Evolutionary conservation across 1,140 invertebrate species (phyloP), one percentile per base, ranked within the genome.

Genomic region (Wasmannia auropunctata): DNA sequence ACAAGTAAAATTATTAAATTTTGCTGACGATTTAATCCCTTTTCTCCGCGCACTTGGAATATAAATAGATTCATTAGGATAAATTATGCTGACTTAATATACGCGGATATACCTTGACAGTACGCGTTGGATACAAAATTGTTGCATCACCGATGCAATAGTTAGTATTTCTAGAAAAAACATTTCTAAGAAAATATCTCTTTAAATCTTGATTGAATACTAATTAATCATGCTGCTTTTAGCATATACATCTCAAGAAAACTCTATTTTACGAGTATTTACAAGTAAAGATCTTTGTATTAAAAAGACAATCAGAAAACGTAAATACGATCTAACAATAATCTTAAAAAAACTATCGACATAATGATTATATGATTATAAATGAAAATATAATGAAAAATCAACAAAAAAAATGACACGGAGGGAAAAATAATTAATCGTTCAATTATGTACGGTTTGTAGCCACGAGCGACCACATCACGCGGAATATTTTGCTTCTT

Each of bases 401-500:
- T 37, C 1, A 46, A 34, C 16, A 2, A 7, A 31, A 19, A n/a
- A 25, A 67, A 65, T 31, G 31, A 34, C 19, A 46, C 19, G 14
- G 2, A n/a, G n/a, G 7, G 5, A 25, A 31, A 80, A 69, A 67
- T 67, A 51, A 67, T 65, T 5, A 56, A 37, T 14, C n/a, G 10
- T 22, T 67, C 19, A 51, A 51, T 80, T 69, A 40, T 1, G 16
- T 62, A 65, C 25, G 2, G 5, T 25, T 63, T 14, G 19, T 37
- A 51, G 58, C 16, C 16, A 69, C 6, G 6, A 31, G 3, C 3
- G 4, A 51, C 5, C n/a, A 11, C 8, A 6, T 81, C 67, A 54
- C 34, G 37, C 28, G 19, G 7, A 31, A 72, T 72, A 72, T 72
- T 81, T 81, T 72, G 7, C 51, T 72, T 16, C n/a, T 81, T 72